A percentile compares a stretch with the other conserved stretches of the same genome.
phyloP scores from a whole-genome alignment of 2,888 invertebrate species.

The Cephus runcator region DNA sequence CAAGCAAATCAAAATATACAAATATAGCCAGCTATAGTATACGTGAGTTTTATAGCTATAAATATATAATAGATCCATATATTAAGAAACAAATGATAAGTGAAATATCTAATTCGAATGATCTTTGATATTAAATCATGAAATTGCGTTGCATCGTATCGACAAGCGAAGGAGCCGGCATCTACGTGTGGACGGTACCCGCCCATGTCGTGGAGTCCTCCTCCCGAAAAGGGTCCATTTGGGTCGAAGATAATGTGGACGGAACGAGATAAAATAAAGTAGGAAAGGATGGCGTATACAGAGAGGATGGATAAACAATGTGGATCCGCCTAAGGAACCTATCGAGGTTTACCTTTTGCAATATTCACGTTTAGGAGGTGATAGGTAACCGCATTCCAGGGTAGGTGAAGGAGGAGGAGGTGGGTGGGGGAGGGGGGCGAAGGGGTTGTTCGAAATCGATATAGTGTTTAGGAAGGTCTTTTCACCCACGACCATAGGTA shows the following conservation, averaged over 20 bases:
- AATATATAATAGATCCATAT: not conserved
- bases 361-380: conserved; percentile 19
- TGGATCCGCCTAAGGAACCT: not conserved
- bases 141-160: conserved; percentile 14
- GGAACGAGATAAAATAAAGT: not conserved
- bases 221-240: not conserved
- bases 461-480: conserved; percentile 54
- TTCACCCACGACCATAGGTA: conserved; percentile 45
- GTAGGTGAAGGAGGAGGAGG: conserved; percentile 30
- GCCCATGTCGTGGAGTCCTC: not conserved
- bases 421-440: conserved; percentile 12
- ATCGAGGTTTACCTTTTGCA: not conserved
- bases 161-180: conserved; percentile 32
- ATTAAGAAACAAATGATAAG: not conserved
- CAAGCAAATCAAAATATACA: not conserved
- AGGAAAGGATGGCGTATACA: not conserved
- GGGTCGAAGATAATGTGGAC: not conserved
- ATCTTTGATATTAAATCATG: conserved; percentile 18
- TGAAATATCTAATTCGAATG: not conserved
- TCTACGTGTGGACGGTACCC: conserved; percentile 27
- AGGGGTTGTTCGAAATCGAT: conserved; percentile 48
- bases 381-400: conserved; percentile 30
- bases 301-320: not conserved
- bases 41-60: not conserved
- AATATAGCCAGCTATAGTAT: not conserved